phyloP scores from a whole-genome alignment of 2,113 vertebrate species.

The Sphaerodactylus townsendi region DNA sequence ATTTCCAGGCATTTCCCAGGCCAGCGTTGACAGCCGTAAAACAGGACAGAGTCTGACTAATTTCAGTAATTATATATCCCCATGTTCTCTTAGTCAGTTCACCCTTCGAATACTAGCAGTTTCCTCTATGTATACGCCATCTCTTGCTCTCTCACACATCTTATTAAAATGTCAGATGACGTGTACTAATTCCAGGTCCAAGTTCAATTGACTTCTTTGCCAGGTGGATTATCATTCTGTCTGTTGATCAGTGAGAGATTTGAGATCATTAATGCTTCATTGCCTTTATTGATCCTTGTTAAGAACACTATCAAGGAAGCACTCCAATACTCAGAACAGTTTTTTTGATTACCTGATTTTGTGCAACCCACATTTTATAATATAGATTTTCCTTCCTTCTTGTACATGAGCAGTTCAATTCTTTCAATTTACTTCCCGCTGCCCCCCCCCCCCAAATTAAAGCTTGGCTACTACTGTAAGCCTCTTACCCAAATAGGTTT shows the following conservation, averaged over 20 bases:
- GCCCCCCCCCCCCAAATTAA: too few species aligned
- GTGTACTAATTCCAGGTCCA: not conserved
- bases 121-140: not conserved
- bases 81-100: too few species aligned
- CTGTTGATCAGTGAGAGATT: slow-evolving; percentile 8
- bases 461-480: not conserved
- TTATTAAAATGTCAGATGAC: not conserved
- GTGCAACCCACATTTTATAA: not conserved
- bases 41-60: too few species aligned
- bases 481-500: too few species aligned
- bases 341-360: not conserved
- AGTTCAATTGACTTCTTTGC: not conserved
- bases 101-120: too few species aligned
- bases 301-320: not conserved
- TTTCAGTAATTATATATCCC: too few species aligned
- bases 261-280: slow-evolving; percentile 9
- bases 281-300: not conserved
- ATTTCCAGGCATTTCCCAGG: too few species aligned
- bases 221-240: slow-evolving; percentile 13
- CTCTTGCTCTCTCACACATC: not conserved
- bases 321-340: not conserved
- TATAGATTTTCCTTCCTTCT: not conserved
- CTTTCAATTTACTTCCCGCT: not conserved
- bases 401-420: not conserved
- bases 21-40: too few species aligned